Conservation (phyloP, 2,797 vertebrate species). For the Paedocypris micromegethes region DNA sequence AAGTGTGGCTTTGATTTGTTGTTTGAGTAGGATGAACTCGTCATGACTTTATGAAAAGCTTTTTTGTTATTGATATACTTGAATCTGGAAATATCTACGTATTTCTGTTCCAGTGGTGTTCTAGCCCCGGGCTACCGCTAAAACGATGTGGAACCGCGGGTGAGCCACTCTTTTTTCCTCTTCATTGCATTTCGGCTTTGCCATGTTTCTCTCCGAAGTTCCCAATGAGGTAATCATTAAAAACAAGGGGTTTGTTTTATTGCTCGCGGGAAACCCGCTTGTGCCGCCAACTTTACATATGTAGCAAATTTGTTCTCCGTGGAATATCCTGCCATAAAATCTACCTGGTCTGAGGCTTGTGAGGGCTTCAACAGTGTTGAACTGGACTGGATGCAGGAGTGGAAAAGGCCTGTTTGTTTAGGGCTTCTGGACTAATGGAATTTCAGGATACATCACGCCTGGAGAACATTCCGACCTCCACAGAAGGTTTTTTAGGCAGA, state of each 20-base stretch:
- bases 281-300: slow-evolving; percentile 13
- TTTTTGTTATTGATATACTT: too few relatives aligned
- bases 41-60: too few relatives aligned
- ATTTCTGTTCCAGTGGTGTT: too few relatives aligned
- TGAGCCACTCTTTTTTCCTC: too few relatives aligned
- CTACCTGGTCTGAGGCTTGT: slow-evolving; percentile 29
- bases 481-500: slow-evolving; percentile 7
- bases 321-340: slow-evolving; percentile 37
- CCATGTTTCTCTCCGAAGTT: too few relatives aligned
- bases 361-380: slow-evolving; percentile 21
- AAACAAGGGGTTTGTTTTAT: slow-evolving; percentile 31
- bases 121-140: too few relatives aligned
- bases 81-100: too few relatives aligned
- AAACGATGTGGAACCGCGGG: too few relatives aligned
- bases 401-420: slow-evolving; percentile 30
- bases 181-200: too few relatives aligned
- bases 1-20: too few relatives aligned
- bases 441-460: slow-evolving; percentile 10
- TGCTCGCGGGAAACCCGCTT: slow-evolving; percentile 20
- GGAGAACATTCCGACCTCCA: slow-evolving; percentile 16
- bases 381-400: slow-evolving; percentile 22
- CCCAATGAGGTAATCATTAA: too few relatives aligned
- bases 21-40: too few relatives aligned
- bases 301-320: slow-evolving; percentile 36
- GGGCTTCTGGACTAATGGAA: slow-evolving; percentile 21